A percentile compares a stretch with the other conserved stretches of the same genome.
Conservation (phyloP, 2,113 vertebrate genomes). For the Lamprologus speciosus region DNA sequence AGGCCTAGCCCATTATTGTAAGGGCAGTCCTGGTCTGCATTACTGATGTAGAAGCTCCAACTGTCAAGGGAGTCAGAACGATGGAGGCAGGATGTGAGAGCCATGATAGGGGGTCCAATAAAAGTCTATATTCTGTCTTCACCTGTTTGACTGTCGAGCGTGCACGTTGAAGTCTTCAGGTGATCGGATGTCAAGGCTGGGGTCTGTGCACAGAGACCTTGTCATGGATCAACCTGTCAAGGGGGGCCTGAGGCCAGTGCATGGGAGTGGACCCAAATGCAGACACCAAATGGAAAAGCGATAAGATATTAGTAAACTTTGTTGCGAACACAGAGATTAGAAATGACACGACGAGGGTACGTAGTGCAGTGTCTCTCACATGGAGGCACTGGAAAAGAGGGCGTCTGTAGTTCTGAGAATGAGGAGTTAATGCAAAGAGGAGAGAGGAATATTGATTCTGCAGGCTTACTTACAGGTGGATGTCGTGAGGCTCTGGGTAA, state of each 20-base stretch:
- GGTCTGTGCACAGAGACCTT: fast-evolving
- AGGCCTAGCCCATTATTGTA: not conserved
- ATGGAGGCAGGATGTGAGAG: not conserved
- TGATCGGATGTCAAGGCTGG: not conserved
- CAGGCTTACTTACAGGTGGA: not conserved
- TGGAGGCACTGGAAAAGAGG: not conserved
- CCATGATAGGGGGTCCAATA: not conserved
- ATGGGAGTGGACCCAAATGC: not conserved
- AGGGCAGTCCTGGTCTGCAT: not conserved
- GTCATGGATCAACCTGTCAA: not conserved
- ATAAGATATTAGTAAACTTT: not conserved
- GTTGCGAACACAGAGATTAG: fast-evolving
- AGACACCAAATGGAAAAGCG: fast-evolving
- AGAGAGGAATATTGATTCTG: not conserved
- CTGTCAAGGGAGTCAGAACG: not conserved
- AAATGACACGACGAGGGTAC: fast-evolving
- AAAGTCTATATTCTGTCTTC: not conserved
- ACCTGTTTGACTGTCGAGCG: not conserved
- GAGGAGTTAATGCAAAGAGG: not conserved
- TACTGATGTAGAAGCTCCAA: not conserved
- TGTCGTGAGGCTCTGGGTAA: not conserved
- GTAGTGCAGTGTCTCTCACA: not conserved
- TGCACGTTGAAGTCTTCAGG: fast-evolving
- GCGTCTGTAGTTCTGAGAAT: not conserved
- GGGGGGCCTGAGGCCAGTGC: fast-evolving